Conservation (phyloP, 2,113 vertebrate species). For the Psammodynastes pulverulentus region DNA sequence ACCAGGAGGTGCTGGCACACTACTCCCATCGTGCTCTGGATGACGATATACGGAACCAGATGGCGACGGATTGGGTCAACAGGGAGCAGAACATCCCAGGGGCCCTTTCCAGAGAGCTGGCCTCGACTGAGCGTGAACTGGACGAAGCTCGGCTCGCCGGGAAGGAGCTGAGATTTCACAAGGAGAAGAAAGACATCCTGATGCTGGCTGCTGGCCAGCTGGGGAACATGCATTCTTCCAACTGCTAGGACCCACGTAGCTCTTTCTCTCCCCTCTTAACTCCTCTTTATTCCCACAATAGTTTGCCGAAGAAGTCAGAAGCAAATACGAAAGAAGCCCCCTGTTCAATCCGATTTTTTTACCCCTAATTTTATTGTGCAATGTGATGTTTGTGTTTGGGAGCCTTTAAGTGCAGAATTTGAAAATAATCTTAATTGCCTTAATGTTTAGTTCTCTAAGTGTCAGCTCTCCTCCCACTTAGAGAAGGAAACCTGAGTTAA, state of each 20-base stretch:
- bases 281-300: not conserved
- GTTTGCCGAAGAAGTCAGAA: not conserved
- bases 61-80: slow-evolving; percentile 95
- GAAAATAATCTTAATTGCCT: not conserved
- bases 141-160: slow-evolving; percentile 92
- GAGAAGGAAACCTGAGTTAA: not conserved
- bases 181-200: slow-evolving; percentile 98
- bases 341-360: no score
- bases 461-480: not conserved
- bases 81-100: slow-evolving; percentile 84
- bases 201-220: slow-evolving; percentile 90
- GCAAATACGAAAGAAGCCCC: not conserved
- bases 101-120: slow-evolving; percentile 84
- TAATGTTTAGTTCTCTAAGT: not conserved
- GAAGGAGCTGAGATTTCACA: slow-evolving; percentile 93
- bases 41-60: slow-evolving; percentile 93
- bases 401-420: not conserved
- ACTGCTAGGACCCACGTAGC: slow-evolving; percentile 58
- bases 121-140: slow-evolving; percentile 85
- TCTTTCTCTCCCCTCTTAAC: no score
- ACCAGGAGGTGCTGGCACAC: slow-evolving; percentile 93
- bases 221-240: slow-evolving; percentile 78
- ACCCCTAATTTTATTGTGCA: not conserved
- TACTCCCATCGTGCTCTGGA: slow-evolving; percentile 96
- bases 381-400: not conserved